Evolutionary conservation across 1,140 invertebrate species (phyloP), one percentile per base, ranked within the genome.

Genomic region (Euborellia annulipes): DNA sequence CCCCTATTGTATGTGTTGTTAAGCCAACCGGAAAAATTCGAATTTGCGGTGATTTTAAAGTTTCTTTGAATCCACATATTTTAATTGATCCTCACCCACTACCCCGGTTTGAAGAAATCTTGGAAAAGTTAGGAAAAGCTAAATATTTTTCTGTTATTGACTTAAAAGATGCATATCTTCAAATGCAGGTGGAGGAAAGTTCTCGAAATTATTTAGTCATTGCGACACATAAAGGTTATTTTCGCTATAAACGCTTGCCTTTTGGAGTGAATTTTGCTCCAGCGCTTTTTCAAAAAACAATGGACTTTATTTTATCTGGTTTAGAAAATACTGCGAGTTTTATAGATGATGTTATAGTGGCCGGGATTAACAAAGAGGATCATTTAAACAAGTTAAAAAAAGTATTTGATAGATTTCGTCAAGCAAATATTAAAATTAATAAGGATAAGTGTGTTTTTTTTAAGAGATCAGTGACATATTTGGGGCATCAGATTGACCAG

Each of bases 271-370:
- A 46, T 16, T 47, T 49, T 9, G 51, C 53, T 14, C 61, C 62
- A n/a, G 60, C 59, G 11, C 61, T 60, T 43, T 67, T 66, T 50
- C 62, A 65, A 49, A 49, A 53, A 27, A 56, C 56, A 4, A 66
- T 69, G 45, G 58, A 64, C 43, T 38, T 55, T 3, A 39, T 59
- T 20, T 42, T 67, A 16, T 6, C 45, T 16, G 58, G 54, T 51
- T 44, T 53, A 37, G 30, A 42, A 41, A n/a, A n/a, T n/a, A 45
- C 47, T 20, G 36, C 54, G n/a, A 41, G n/a, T 30, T 55, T 51
- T 53, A 50, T 62, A 2, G 64, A 65, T 51, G 63, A 66, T 45
- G 55, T 65, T 21, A 47, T 61, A 7, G 46, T 60, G 13, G 52
- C 50, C 11, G 60, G 54, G 13, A 36, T 17, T 17, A 50, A 36